Percentiles rank a stretch among this genome's conserved stretches.
phyloP scores from a whole-genome alignment of 1,140 invertebrate genomes.

The Drosophila tsacasi region DNA sequence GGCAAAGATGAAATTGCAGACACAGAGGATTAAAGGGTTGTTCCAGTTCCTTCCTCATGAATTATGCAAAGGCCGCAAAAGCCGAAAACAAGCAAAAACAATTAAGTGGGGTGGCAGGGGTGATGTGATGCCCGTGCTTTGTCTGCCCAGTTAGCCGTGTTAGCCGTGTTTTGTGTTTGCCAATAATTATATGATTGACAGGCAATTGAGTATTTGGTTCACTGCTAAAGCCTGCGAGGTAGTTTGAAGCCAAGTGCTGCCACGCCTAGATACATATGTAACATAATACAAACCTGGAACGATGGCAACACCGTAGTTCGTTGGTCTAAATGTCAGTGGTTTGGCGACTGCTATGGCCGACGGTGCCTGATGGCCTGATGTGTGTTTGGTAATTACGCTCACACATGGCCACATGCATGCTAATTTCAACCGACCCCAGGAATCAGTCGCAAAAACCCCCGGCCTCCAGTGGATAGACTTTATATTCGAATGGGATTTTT shows the following conservation, averaged over 20 bases:
- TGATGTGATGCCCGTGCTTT: not conserved
- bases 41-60: constrained; percentile 40
- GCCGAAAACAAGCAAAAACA: constrained; percentile 60
- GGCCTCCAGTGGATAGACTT: constrained; percentile 7
- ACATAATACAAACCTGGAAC: constrained; percentile 14
- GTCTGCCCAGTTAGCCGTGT: not conserved
- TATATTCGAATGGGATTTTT: constrained; percentile 60
- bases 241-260: constrained; percentile 22
- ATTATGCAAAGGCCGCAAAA: constrained; percentile 53
- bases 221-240: constrained; percentile 21
- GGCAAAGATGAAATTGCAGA: constrained; percentile 15
- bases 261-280: constrained; percentile 8
- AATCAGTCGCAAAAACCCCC: constrained; percentile 21
- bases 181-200: constrained; percentile 65
- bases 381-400: constrained; percentile 69
- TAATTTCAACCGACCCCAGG: constrained; percentile 48
- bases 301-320: not conserved
- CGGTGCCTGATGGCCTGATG: constrained; percentile 13
- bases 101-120: constrained; percentile 36
- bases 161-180: constrained; percentile 11
- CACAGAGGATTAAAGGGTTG: constrained; percentile 42
- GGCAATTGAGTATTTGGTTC: constrained; percentile 53
- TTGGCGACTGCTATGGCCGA: not conserved
- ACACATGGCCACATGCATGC: constrained; percentile 73
- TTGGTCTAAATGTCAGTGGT: constrained; percentile 33